Base-by-base conservation (phyloP, 2,797 vertebrate species). In the Helicolenus hilgendorfi region DNA sequence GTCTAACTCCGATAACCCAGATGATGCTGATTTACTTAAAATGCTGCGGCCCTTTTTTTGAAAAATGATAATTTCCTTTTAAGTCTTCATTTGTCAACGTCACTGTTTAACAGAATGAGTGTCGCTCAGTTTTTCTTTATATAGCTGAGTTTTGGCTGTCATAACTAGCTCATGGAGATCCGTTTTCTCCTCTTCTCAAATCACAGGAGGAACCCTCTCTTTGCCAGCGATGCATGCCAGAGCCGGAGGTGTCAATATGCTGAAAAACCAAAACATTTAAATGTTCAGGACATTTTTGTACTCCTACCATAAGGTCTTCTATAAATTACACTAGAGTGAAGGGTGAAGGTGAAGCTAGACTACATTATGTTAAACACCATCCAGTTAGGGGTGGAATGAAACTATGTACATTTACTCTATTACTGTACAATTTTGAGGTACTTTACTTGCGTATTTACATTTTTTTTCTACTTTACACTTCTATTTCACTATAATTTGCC, bases 261-360 rank as follows among this genome's bases (percentile, higher is more conserved):
- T 79, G 69, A 77, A 62, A 62, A 26, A 83, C 62, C 53, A 56
- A 84, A 72, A 36, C 33, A 78, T 75, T 59, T 3, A 72, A 84
- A 72, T 63, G 72, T 65, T 73, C 8, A 31, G 67, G 79, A 22
- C 58, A 62, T 74, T 71, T 84, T 81, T 84, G 22, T 41, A 41
- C 29, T 55, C 36, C 49, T 13, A 20, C 59, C 11, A 14, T 9
- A 11, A 71, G 35, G 77, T 36, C 41, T 71, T 55, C 5, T 29
- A 49, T 49, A 20, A 55, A 68, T 58, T 56, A 49, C 2, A 36
- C 59, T 18, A 13, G 8, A 36, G 65, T 75, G 77, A 86, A 78
- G 81, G 81, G 72, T 72, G 45, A 71, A 49, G 18, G 45, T 20
- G 45, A 49, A 0, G 18, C 0, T 9, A 49, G 18, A 49, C 45